phyloP scores from a whole-genome alignment of 2,888 invertebrate species.

The Plebejus anna region DNA sequence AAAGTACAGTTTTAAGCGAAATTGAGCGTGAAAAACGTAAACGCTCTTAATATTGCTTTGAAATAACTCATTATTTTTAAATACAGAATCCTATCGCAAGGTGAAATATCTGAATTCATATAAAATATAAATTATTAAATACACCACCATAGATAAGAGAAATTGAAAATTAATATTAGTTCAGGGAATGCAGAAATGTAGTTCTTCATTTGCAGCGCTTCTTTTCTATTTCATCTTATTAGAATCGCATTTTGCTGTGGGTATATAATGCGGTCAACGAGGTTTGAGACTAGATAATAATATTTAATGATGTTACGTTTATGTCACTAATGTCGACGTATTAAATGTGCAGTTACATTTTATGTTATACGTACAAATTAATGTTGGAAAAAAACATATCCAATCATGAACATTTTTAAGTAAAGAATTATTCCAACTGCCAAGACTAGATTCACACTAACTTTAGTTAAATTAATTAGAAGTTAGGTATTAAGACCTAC shows the following conservation, averaged over 20 bases:
- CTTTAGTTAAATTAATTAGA: no score
- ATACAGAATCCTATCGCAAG: not conserved
- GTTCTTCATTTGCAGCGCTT: constrained; percentile 26
- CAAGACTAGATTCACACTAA: not conserved
- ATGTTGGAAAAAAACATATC: not conserved
- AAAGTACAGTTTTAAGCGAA: no score
- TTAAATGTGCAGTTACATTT: no score
- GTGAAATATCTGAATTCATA: not conserved
- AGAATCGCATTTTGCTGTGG: constrained; percentile 27
- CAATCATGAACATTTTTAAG: not conserved
- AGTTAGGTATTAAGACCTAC: no score
- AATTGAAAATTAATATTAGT: constrained; percentile 4
- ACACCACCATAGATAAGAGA: not conserved
- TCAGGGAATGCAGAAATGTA: constrained; percentile 19
- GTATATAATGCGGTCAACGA: constrained; percentile 23
- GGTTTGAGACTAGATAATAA: not conserved
- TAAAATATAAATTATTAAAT: not conserved
- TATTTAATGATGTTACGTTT: not conserved
- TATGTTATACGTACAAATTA: not conserved
- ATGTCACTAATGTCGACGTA: not conserved
- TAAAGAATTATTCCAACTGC: not conserved
- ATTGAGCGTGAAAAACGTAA: no score
- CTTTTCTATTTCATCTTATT: constrained; percentile 25
- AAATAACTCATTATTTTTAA: not conserved
- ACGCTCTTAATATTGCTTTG: not conserved